Percentiles rank a stretch among this genome's conserved stretches.
These are phyloP conservation scores for Ectemnius continuus DNA, from an alignment of 2,888 invertebrate genomes.

Conservation along the genomic window DNA sequence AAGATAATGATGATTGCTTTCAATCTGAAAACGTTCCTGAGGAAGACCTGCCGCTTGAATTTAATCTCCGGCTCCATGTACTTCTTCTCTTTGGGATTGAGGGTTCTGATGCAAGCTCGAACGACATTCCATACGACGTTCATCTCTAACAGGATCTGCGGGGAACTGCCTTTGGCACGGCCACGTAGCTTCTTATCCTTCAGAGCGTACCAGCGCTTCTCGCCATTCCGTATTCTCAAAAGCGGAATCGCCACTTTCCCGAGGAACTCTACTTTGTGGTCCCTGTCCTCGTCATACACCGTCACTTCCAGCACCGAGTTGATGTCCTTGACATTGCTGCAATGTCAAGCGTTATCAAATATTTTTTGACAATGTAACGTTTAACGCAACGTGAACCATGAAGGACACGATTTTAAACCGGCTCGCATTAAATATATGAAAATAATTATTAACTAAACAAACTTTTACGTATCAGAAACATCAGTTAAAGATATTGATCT, in stretches of 20 bases:
- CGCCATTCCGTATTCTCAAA: constrained; percentile 91
- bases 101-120: constrained; percentile 93
- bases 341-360: not conserved
- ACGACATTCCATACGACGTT: constrained; percentile 95
- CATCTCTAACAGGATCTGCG: constrained; percentile 95
- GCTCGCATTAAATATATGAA: too few species aligned
- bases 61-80: constrained; percentile 96
- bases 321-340: constrained; percentile 96
- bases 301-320: constrained; percentile 96
- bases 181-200: constrained; percentile 96
- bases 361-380: not conserved
- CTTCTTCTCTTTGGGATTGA: constrained; percentile 97
- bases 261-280: constrained; percentile 98
- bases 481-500: too few species aligned
- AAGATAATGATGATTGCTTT: constrained; percentile 93
- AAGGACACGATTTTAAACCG: too few species aligned
- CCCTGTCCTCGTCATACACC: constrained; percentile 98
- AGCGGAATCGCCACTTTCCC: constrained; percentile 95
- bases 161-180: constrained; percentile 94
- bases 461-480: too few species aligned
- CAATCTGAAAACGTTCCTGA: constrained; percentile 94
- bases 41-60: constrained; percentile 96
- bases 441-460: too few species aligned
- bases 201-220: constrained; percentile 96
- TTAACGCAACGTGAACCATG: not conserved